phyloP scores from a whole-genome alignment of 2,888 invertebrate genomes.

The Oligia fasciuncula region DNA sequence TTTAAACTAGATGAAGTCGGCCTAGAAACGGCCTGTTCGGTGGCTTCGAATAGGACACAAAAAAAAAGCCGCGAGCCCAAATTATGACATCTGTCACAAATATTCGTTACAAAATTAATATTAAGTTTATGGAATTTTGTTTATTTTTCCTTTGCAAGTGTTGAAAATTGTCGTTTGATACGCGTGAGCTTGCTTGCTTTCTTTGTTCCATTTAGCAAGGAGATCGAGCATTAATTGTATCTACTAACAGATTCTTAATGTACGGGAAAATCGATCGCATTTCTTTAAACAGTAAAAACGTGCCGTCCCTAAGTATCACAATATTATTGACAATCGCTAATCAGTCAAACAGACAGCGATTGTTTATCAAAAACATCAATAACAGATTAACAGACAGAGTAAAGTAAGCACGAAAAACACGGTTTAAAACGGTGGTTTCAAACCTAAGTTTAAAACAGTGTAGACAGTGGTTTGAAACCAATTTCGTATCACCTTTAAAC shows the following conservation, averaged over 20 bases:
- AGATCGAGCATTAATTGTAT: neutral
- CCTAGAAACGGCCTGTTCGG: too few relatives aligned
- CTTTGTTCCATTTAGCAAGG: neutral
- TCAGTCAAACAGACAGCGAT: neutral
- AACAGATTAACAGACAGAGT: conserved; percentile 14
- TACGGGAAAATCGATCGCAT: neutral
- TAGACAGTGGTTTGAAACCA: too few relatives aligned
- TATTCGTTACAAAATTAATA: too few relatives aligned
- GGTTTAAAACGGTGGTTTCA: too few relatives aligned
- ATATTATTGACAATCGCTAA: neutral
- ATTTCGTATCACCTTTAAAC: too few relatives aligned
- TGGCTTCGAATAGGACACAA: too few relatives aligned
- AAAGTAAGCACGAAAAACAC: neutral
- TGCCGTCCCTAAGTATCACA: neutral
- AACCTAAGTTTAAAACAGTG: too few relatives aligned
- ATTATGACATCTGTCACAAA: too few relatives aligned
- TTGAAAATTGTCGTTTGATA: neutral
- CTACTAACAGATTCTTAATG: neutral
- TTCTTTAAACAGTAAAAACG: neutral
- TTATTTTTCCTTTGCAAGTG: neutral
- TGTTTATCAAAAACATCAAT: conserved; percentile 5
- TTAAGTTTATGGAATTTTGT: neutral
- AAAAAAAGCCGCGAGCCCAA: too few relatives aligned
- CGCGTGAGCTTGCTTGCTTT: neutral
- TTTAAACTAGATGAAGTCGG: too few relatives aligned